Evolutionary conservation across 2,797 vertebrate genomes (phyloP).

Genomic region (Moxostoma hubbsi): DNA sequence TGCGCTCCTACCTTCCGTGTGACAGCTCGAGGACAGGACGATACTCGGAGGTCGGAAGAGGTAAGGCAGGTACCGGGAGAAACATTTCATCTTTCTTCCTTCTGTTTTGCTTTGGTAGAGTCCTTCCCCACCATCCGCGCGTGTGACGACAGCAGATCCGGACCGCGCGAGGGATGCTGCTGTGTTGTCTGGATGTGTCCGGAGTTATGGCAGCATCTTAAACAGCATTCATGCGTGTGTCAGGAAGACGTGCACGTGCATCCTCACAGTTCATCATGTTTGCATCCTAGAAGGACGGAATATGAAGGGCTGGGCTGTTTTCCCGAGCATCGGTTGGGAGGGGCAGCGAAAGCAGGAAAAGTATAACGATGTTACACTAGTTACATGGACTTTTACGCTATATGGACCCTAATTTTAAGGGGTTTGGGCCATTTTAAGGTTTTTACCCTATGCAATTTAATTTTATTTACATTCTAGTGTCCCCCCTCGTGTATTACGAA

Average conservation of each 20-base stretch:
- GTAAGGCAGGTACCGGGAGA: slow-evolving; percentile 86
- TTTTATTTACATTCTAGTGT: background rate
- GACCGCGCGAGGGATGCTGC: slow-evolving; percentile 18
- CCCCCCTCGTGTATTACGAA: background rate
- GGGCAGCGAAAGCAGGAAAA: slow-evolving; percentile 38
- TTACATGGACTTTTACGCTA: slow-evolving; percentile 1
- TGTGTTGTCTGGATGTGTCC: slow-evolving; percentile 64
- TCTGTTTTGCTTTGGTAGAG: slow-evolving; percentile 18
- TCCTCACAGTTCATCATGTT: slow-evolving; percentile 43
- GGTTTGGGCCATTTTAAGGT: background rate
- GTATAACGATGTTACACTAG: slow-evolving; percentile 35
- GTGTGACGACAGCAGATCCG: slow-evolving; percentile 12
- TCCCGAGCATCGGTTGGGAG: slow-evolving; percentile 49
- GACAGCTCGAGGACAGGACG: slow-evolving; percentile 84
- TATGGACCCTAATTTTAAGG: slow-evolving; percentile 29
- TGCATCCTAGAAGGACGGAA: slow-evolving; percentile 51
- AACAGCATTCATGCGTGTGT: slow-evolving; percentile 57
- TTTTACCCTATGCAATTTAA: background rate
- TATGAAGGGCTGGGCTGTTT: slow-evolving; percentile 49
- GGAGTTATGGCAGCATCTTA: slow-evolving; percentile 76
- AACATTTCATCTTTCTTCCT: slow-evolving; percentile 80
- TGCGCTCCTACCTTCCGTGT: slow-evolving; percentile 82
- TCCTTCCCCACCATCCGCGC: slow-evolving; percentile 33
- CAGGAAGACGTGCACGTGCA: slow-evolving; percentile 30
- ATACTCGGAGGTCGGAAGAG: slow-evolving; percentile 84